Conservation (phyloP, 2,797 vertebrate genomes). For the Amphiprion clarkii region DNA sequence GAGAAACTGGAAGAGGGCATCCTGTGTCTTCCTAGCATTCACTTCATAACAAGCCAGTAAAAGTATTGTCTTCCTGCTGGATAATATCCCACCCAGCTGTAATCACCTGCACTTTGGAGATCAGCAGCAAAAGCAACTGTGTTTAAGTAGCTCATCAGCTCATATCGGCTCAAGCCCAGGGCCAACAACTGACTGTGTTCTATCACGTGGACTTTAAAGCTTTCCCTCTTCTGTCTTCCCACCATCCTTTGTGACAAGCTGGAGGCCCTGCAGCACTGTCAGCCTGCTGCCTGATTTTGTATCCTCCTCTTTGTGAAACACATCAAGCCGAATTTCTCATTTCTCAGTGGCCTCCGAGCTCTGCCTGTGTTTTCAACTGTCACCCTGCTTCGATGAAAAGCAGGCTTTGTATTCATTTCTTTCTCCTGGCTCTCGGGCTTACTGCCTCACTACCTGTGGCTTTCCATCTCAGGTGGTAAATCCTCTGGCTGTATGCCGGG, state of each 20-base stretch:
- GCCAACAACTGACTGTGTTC: background rate
- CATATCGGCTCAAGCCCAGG: background rate
- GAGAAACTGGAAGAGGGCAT: background rate
- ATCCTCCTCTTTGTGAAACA: background rate
- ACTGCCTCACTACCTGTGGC: constrained; percentile 22
- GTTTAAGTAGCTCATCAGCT: background rate
- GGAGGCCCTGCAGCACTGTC: constrained; percentile 22
- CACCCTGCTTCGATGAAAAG: constrained; percentile 25
- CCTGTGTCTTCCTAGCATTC: no score
- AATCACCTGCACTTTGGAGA: background rate
- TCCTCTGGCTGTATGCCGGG: constrained; percentile 12
- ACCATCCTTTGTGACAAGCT: background rate
- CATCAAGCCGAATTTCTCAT: constrained; percentile 9
- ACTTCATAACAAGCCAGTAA: no score
- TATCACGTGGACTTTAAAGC: background rate
- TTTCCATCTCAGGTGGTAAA: constrained; percentile 37
- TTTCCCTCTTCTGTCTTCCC: background rate
- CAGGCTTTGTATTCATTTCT: constrained; percentile 12
- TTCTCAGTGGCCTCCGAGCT: constrained; percentile 7
- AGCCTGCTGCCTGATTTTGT: background rate
- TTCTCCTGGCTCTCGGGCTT: constrained; percentile 19
- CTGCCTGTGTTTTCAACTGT: constrained; percentile 3
- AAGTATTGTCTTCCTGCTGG: background rate
- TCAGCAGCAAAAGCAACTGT: background rate
- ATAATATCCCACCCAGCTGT: background rate